Evolutionary conservation across 2,888 invertebrate species (phyloP).

Genomic region (Ophioninae sp.): DNA sequence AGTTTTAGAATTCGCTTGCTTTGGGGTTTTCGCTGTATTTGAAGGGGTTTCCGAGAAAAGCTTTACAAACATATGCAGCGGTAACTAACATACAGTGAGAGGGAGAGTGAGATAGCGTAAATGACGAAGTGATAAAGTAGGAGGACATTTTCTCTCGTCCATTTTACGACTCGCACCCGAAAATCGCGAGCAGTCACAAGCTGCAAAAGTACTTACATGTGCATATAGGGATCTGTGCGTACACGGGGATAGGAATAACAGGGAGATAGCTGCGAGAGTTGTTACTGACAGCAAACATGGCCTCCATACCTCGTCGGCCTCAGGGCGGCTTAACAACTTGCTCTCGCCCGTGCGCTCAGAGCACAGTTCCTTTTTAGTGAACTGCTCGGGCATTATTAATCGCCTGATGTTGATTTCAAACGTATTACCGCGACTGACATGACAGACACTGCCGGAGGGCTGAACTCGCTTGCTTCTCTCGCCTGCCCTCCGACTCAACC

Average conservation of each 20-base stretch:
- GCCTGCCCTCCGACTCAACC: neutral
- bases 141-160: conserved; percentile 39
- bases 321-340: conserved; percentile 73
- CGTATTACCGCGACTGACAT: conserved; percentile 77
- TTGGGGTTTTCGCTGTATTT: too few relatives aligned
- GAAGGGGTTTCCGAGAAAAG: too few relatives aligned
- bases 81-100: too few relatives aligned
- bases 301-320: conserved; percentile 72
- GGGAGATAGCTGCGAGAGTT: conserved; percentile 68
- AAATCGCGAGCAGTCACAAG: neutral
- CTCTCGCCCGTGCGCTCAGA: conserved; percentile 68
- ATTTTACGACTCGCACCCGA: conserved; percentile 20
- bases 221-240: neutral
- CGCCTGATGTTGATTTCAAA: conserved; percentile 79
- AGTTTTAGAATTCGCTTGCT: too few relatives aligned
- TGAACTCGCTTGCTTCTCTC: conserved; percentile 59
- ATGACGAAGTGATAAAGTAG: neutral
- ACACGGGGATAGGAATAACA: conserved; percentile 21
- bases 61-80: too few relatives aligned
- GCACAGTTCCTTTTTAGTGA: conserved; percentile 76
- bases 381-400: conserved; percentile 79
- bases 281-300: conserved; percentile 78
- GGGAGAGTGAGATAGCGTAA: neutral
- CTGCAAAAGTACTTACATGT: neutral
- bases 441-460: conserved; percentile 71